Base-by-base conservation (phyloP, 2,113 vertebrate genomes). In the Brachirus orientalis region DNA sequence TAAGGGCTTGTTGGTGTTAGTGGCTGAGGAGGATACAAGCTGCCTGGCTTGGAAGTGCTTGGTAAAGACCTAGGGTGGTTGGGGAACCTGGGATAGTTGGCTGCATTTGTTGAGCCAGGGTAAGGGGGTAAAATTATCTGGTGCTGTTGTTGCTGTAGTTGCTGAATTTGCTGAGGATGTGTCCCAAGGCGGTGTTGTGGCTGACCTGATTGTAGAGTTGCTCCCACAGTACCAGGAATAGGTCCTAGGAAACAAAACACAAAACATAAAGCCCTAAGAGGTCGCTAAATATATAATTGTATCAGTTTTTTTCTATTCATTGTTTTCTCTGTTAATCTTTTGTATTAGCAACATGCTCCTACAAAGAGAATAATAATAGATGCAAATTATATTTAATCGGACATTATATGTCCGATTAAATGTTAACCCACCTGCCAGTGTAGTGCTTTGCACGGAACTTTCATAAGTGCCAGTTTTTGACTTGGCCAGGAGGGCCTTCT, bases 401-500 rank as follows among this genome's bases (percentile, higher is more conserved):
- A 4, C 56, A 13, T 61, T 43, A 53, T 33, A 6, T 10, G 3
- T 63, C 13, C 47, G 12, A 17, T 38, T 58, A 35, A 72, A 46
- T 53, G 22, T 77, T 45, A 60, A 43, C 45, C 1, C 90, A 94
- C 93, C 93, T 90, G 90, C 56, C 78, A 82, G 51, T 14, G 36
- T 57, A 83, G 69, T 66, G 75, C 53, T 90, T 33, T 85, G 89
- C 67, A 40, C 4, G 14, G 54, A 51, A 28, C 56, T 91, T 28
- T 98, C 96, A 22, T 86, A 87, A 83, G 79, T 90, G 65, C 82
- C 72, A 82, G 92, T 92, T 83, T 97, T 98, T 61, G 90, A 73
- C 75, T 95, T 95, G 46, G 92, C 88, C 17, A 90, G 79, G 35
- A 94, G 93, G 1, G 93, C 92, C 86, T 94, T 97, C 18, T 99